phyloP scores from a whole-genome alignment of 2,888 invertebrate genomes.

The Phaedon cochleariae region DNA sequence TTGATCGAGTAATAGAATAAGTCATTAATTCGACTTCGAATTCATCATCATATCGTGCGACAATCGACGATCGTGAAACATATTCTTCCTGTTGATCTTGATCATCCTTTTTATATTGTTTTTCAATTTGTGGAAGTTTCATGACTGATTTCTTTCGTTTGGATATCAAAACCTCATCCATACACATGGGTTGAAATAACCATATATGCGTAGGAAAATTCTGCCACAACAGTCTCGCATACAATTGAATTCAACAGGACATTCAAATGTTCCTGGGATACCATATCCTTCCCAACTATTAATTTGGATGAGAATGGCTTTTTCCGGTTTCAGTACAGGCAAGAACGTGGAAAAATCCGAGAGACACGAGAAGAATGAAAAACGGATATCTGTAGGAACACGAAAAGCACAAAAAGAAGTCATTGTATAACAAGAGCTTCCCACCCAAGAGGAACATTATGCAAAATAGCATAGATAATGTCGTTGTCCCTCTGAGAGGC shows the following conservation, averaged over 20 bases:
- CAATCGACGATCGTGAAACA: too few species aligned
- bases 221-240: not conserved
- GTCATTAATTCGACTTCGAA: too few species aligned
- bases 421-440: conserved; percentile 53
- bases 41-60: too few species aligned
- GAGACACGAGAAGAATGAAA: conserved; percentile 15
- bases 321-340: not conserved
- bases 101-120: too few species aligned
- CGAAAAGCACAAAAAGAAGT: conserved; percentile 51
- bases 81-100: too few species aligned
- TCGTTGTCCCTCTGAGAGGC: not conserved
- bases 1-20: too few species aligned
- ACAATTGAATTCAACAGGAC: not conserved
- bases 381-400: conserved; percentile 53
- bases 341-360: conserved; percentile 20
- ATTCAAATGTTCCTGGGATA: not conserved
- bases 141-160: too few species aligned
- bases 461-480: conserved; percentile 52
- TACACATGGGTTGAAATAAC: too few species aligned
- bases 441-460: conserved; percentile 59
- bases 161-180: too few species aligned
- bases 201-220: not conserved
- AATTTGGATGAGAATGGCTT: not conserved
- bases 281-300: not conserved
- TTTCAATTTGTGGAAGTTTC: too few species aligned